A percentile compares a stretch with the other conserved stretches of the same genome.
These are phyloP conservation scores for Rhineura floridana DNA, from an alignment of 2,113 vertebrate genomes.

Conservation along the genomic window DNA sequence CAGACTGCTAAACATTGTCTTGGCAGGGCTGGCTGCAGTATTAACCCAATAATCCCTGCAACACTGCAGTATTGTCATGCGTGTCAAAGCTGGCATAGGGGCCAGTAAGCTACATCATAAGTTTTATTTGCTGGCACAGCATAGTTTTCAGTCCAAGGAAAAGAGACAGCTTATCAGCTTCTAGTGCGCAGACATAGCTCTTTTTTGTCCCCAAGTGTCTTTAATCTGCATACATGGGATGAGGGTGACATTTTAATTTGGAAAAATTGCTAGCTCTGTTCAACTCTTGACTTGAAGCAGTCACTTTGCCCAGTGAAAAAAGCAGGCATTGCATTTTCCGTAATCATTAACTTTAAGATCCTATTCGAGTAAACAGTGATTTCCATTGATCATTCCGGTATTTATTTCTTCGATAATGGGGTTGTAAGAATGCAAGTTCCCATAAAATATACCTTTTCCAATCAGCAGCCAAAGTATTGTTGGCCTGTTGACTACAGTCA, in stretches of 20 bases:
- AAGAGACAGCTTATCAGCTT: not conserved
- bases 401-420: not conserved
- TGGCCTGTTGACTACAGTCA: not conserved
- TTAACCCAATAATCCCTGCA: not conserved
- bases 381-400: slow-evolving; percentile 23
- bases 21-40: not conserved
- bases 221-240: slow-evolving; percentile 18
- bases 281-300: slow-evolving; percentile 30
- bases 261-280: slow-evolving; percentile 43
- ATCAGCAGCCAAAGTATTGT: not conserved
- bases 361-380: slow-evolving; percentile 38
- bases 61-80: not conserved
- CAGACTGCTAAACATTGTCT: not conserved
- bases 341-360: slow-evolving; percentile 33
- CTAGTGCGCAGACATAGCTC: not conserved
- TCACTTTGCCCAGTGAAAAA: slow-evolving; percentile 35
- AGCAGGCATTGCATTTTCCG: slow-evolving; percentile 38
- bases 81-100: not conserved
- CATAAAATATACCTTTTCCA: slow-evolving; percentile 19
- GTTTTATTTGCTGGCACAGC: not conserved
- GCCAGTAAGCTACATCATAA: not conserved
- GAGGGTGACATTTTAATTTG: slow-evolving; percentile 57
- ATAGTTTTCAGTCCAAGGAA: not conserved
- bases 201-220: not conserved
- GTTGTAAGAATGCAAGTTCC: slow-evolving; percentile 11